Evolutionary conservation across 2,888 invertebrate genomes (phyloP), one percentile per base, ranked within the genome.

Genomic region (Cerastis rubricosa): DNA sequence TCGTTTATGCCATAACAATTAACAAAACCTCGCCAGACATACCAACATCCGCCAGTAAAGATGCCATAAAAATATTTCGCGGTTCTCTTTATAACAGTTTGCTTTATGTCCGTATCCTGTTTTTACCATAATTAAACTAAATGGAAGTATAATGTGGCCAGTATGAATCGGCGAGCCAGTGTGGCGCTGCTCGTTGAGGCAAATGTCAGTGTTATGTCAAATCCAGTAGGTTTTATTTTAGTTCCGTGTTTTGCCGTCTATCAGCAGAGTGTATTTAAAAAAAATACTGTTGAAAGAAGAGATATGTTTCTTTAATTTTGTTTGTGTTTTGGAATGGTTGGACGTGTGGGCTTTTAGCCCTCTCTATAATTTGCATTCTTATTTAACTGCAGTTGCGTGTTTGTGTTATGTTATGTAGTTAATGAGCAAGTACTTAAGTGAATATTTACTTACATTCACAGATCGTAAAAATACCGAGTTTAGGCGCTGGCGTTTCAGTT

Each of bases 81-180:
- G 83, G 54, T 61, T 8, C 25, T 63, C 19, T 35, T 68, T 65
- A 29, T 45, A 81, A 76, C 51, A 61, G 68, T 72, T 61, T 17
- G 8, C 35, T 71, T 29, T 66, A 67, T 47, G 40, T 29, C 19
- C 51, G 66, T 86, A 54, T 69, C 57, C 78, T 54, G 84, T 83
- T 83, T 78, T 86, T 83, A 86, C n/a, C 12, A 0, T 73, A 83
- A 83, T 86, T 86, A 73, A 73, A 72, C 1, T 77, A 83, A 83
- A 77, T 72, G 40, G 47, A 71, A 57, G 29, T 74, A 57, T 35
- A 57, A 35, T 54, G 51, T 59, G 51, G 11, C 57, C 29, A 69
- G 47, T 68, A 14, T 64, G 67, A 49, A 59, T 59, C 78, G 40
- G 25, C 12, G 17, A n/a, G 22, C 1, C 22, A 40, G 2, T 12